phyloP scores from a whole-genome alignment of 2,888 invertebrate genomes.

The Pomacea canaliculata region DNA sequence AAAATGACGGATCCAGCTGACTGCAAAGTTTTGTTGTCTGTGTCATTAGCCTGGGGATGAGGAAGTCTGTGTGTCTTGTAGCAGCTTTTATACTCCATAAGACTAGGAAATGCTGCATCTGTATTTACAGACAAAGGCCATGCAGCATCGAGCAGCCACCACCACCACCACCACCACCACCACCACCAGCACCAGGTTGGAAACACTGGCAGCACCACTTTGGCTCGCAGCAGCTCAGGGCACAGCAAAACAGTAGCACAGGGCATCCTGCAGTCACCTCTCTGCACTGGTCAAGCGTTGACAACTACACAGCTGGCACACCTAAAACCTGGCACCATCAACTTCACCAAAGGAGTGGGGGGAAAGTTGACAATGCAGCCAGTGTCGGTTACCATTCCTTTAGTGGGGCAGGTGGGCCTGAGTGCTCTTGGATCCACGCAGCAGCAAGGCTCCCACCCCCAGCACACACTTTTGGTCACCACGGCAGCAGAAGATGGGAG shows the following conservation, averaged over 20 bases:
- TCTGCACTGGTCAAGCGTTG: slow-evolving; percentile 26
- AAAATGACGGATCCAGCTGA: too few relatives aligned
- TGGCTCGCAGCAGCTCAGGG: background rate
- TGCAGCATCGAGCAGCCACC: background rate
- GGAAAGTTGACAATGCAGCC: slow-evolving; percentile 57
- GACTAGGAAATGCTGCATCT: too few relatives aligned
- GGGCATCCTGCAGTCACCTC: slow-evolving; percentile 8
- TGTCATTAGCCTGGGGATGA: too few relatives aligned
- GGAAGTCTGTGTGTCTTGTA: too few relatives aligned
- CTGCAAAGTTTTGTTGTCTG: too few relatives aligned
- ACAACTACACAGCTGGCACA: slow-evolving; percentile 46
- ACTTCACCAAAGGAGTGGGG: slow-evolving; percentile 41
- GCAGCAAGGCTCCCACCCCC: slow-evolving; percentile 31
- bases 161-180: slow-evolving; percentile 23
- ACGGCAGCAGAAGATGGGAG: slow-evolving; percentile 36
- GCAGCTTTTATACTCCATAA: too few relatives aligned
- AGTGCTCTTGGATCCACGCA: slow-evolving; percentile 34
- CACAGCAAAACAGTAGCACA: slow-evolving; percentile 12
- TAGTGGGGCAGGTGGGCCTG: slow-evolving; percentile 42
- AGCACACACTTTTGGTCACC: slow-evolving; percentile 50
- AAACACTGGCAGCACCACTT: background rate
- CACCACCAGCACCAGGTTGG: slow-evolving; percentile 22
- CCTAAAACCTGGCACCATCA: slow-evolving; percentile 44
- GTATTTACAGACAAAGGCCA: slow-evolving; percentile 11
- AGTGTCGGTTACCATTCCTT: slow-evolving; percentile 53